Conservation (phyloP, 2,888 invertebrate species). For the Conchocele bisecta region DNA sequence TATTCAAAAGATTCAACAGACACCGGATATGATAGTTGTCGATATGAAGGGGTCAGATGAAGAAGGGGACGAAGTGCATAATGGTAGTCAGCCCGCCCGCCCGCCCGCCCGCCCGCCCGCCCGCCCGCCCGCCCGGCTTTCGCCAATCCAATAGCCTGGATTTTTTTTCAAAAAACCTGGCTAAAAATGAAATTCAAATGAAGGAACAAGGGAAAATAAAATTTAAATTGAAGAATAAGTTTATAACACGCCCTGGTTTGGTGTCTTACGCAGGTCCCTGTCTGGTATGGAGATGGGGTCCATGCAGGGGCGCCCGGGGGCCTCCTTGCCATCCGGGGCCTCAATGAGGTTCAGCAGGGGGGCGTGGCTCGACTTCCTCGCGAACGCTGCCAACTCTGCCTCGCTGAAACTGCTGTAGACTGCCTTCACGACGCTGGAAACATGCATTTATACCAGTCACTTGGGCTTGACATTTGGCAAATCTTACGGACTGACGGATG, state of each 20-base stretch:
- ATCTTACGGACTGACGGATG: not conserved
- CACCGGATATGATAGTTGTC: too few species aligned
- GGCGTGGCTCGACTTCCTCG: conserved; percentile 41
- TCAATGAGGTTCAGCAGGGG: conserved; percentile 50
- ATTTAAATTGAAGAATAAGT: not conserved
- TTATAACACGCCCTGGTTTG: not conserved
- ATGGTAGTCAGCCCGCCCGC: too few species aligned
- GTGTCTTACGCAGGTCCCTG: conserved; percentile 66
- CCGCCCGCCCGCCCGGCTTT: too few species aligned
- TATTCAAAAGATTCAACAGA: too few species aligned
- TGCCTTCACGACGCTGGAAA: conserved; percentile 36
- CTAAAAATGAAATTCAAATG: not conserved
- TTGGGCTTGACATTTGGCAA: not conserved
- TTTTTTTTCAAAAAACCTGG: not conserved
- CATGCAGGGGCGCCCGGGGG: conserved; percentile 39
- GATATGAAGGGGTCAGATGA: too few species aligned
- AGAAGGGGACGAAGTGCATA: too few species aligned
- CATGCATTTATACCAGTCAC: not conserved
- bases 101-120: too few species aligned
- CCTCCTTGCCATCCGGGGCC: conserved; percentile 31
- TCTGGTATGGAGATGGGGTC: conserved; percentile 71
- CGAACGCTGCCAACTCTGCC: conserved; percentile 39
- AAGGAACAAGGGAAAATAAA: not conserved
- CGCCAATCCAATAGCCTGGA: conserved; percentile 1
- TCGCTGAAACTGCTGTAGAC: conserved; percentile 39